Evolutionary conservation across 2,113 vertebrate genomes (phyloP).

Genomic region (Ptychochromis oligacanthus): DNA sequence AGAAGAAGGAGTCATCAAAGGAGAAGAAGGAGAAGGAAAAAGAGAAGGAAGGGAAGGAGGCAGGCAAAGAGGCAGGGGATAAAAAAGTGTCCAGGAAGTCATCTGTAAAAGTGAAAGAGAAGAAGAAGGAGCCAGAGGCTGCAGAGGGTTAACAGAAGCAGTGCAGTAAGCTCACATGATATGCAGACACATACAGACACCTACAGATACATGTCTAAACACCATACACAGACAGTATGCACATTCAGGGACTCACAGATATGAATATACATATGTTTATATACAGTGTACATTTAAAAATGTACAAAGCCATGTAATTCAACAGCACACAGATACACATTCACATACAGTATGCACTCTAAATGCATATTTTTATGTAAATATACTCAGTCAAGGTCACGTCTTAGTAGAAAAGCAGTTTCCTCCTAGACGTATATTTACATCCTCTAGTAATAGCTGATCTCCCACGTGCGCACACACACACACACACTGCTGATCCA

Average conservation of each 20-base stretch:
- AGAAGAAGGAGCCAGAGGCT: slow-evolving; percentile 74
- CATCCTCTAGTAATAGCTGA: slow-evolving; percentile 32
- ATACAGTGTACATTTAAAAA: slow-evolving; percentile 24
- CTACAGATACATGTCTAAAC: background rate
- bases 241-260: background rate
- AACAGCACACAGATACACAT: background rate
- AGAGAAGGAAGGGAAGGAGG: slow-evolving; percentile 70
- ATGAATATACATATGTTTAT: background rate
- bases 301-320: background rate
- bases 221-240: slow-evolving; percentile 14
- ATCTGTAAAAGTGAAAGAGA: slow-evolving; percentile 76
- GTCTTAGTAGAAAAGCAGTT: slow-evolving; percentile 29
- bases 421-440: slow-evolving; percentile 52
- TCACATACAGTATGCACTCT: background rate
- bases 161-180: background rate
- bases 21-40: slow-evolving; percentile 73
- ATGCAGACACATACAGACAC: slow-evolving; percentile 16
- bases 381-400: slow-evolving; percentile 22
- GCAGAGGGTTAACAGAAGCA: slow-evolving; percentile 60
- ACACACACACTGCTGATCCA: slow-evolving; percentile 20
- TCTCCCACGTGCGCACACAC: background rate
- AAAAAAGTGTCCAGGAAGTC: slow-evolving; percentile 75
- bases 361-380: slow-evolving; percentile 39
- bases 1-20: slow-evolving; percentile 63
- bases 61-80: slow-evolving; percentile 58